Evolutionary conservation across 2,888 invertebrate genomes (phyloP).

Genomic region (Pheosia gnoma): DNA sequence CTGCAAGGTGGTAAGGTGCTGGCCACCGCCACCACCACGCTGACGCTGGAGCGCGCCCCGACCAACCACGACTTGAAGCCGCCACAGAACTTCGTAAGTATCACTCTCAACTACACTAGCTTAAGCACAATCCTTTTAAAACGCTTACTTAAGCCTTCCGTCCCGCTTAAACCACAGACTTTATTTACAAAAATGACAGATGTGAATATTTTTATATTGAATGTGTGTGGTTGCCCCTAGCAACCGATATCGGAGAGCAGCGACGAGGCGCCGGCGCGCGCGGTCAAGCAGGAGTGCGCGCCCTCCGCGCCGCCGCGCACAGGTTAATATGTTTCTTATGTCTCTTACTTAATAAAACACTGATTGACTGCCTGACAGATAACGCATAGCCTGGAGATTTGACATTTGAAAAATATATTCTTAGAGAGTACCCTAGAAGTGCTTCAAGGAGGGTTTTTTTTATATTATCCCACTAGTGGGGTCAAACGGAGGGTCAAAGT

Average conservation of each 20-base stretch:
- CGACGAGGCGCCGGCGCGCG: constrained; percentile 67
- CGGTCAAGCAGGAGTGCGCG: constrained; percentile 44
- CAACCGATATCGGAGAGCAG: constrained; percentile 80
- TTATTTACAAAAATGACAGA: too few relatives aligned
- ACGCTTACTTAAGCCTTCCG: too few relatives aligned
- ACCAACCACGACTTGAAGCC: constrained; percentile 73
- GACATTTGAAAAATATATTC: too few relatives aligned
- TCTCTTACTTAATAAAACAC: too few relatives aligned
- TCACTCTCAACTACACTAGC: background rate
- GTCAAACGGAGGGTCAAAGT: too few relatives aligned
- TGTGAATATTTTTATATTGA: background rate
- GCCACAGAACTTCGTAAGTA: constrained; percentile 74
- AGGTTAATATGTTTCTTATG: constrained; percentile 40
- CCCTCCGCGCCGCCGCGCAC: constrained; percentile 70
- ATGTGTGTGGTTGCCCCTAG: constrained; percentile 37
- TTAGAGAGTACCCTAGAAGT: too few relatives aligned
- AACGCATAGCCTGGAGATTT: too few relatives aligned
- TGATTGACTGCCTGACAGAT: too few relatives aligned
- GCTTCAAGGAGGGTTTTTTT: too few relatives aligned
- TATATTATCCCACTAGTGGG: too few relatives aligned
- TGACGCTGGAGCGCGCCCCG: constrained; percentile 73
- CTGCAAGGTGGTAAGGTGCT: constrained; percentile 77
- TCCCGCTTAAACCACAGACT: too few relatives aligned
- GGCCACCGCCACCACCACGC: constrained; percentile 79
- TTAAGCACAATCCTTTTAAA: too few relatives aligned